These are phyloP conservation scores for Mycteria americana DNA, from an alignment of 2,797 vertebrate genomes.

Conservation along the genomic window DNA sequence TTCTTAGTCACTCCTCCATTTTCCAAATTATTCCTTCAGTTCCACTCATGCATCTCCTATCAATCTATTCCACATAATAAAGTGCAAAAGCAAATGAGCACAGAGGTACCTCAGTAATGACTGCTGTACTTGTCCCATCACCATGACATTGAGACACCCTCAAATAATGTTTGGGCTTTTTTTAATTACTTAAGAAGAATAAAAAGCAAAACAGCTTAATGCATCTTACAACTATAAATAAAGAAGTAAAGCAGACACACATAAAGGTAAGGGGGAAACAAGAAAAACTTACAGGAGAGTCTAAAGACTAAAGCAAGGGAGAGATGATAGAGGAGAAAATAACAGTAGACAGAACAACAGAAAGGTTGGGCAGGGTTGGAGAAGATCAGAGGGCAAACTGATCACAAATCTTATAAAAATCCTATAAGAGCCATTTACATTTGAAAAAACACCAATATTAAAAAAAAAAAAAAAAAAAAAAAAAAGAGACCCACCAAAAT, in stretches of 20 bases:
- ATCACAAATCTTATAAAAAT: neutral
- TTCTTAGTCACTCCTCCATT: neutral
- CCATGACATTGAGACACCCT: neutral
- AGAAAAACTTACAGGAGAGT: neutral
- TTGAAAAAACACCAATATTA: neutral
- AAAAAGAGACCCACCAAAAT: neutral
- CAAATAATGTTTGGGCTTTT: neutral
- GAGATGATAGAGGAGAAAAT: neutral
- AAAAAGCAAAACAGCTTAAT: neutral
- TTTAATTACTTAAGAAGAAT: neutral
- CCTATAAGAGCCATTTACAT: neutral
- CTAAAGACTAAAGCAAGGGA: neutral
- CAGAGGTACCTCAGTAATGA: neutral
- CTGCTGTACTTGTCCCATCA: neutral
- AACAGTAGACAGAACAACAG: neutral
- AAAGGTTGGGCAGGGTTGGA: fast-evolving
- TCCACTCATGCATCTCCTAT: neutral
- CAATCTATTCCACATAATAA: neutral
- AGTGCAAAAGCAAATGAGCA: neutral
- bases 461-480: neutral
- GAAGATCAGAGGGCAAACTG: neutral
- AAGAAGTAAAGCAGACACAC: neutral
- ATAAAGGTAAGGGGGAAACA: neutral
- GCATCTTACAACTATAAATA: neutral
- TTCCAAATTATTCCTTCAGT: neutral